Conservation (phyloP, 2,113 vertebrate species). For the Sigmodon hispidus region DNA sequence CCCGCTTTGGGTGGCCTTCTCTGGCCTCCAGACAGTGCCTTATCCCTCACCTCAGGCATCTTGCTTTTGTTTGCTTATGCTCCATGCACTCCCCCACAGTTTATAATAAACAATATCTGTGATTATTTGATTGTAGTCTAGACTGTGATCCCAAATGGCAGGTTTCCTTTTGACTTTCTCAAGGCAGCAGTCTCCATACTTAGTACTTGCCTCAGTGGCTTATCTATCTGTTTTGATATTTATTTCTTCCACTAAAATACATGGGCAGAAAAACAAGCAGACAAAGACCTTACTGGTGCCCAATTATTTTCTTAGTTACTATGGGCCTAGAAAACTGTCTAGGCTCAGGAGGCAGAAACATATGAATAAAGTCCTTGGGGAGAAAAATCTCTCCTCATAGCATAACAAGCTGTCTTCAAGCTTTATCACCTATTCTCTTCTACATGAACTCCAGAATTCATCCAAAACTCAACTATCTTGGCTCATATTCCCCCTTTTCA, state of each 20-base stretch:
- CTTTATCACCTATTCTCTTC: neutral
- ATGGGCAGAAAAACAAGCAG: neutral
- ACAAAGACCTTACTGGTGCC: neutral
- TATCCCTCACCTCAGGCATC: neutral
- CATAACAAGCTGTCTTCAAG: neutral
- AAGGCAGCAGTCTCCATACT: neutral
- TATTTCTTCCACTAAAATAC: neutral
- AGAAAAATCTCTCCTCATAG: neutral
- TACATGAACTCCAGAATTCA: neutral
- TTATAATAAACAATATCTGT: neutral
- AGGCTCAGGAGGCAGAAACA: neutral
- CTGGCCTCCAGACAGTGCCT: conserved; percentile 1
- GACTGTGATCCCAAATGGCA: neutral
- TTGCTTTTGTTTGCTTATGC: neutral
- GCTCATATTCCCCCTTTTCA: neutral
- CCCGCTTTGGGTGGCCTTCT: neutral
- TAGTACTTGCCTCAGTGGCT: neutral
- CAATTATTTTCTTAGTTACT: neutral
- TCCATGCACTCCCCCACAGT: neutral
- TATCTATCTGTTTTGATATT: neutral
- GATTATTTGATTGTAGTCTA: neutral
- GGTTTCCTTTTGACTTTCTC: neutral
- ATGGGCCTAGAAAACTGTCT: neutral
- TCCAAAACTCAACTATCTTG: neutral
- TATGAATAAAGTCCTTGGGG: neutral